A percentile compares a stretch with the other conserved stretches of the same genome.
Conservation (phyloP, 2,888 invertebrate species). For the Diaperis boleti region DNA sequence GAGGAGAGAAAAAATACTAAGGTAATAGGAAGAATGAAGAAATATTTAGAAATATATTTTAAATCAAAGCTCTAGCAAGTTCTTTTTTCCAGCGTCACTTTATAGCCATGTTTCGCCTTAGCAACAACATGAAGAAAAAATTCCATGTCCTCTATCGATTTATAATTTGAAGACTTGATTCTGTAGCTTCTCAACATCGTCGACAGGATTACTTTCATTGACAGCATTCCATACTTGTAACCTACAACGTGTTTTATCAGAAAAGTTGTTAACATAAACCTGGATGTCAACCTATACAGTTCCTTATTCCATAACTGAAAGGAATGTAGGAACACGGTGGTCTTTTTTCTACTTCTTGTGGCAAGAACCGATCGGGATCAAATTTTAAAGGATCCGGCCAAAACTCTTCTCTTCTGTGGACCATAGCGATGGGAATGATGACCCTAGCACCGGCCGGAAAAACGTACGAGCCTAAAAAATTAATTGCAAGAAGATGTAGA, state of each 20-base stretch:
- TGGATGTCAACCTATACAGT: conserved; percentile 2
- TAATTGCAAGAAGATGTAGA: too few species aligned
- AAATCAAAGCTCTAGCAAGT: too few species aligned
- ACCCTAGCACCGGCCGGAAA: conserved; percentile 4
- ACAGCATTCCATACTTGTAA: conserved; percentile 15
- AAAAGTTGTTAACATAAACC: too few species aligned
- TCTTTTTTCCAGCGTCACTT: conserved; percentile 1
- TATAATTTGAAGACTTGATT: conserved; percentile 12
- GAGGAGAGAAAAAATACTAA: too few species aligned
- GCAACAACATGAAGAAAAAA: background rate
- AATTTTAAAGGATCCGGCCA: conserved; percentile 16
- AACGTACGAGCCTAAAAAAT: background rate
- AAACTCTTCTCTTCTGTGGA: conserved; percentile 1
- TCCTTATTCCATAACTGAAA: conserved; percentile 17
- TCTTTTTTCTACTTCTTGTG: conserved; percentile 9
- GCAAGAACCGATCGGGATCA: conserved; percentile 62
- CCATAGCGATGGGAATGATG: conserved; percentile 10
- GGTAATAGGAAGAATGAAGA: too few species aligned
- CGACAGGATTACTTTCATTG: conserved; percentile 15
- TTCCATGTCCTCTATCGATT: background rate
- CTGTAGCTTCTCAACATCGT: conserved; percentile 8
- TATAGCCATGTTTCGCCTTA: background rate
- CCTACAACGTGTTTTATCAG: too few species aligned
- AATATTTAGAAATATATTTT: too few species aligned
- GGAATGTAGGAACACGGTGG: conserved; percentile 12